Evolutionary conservation across 1,140 invertebrate species (phyloP).

Genomic region (Drosophila aff.): DNA sequence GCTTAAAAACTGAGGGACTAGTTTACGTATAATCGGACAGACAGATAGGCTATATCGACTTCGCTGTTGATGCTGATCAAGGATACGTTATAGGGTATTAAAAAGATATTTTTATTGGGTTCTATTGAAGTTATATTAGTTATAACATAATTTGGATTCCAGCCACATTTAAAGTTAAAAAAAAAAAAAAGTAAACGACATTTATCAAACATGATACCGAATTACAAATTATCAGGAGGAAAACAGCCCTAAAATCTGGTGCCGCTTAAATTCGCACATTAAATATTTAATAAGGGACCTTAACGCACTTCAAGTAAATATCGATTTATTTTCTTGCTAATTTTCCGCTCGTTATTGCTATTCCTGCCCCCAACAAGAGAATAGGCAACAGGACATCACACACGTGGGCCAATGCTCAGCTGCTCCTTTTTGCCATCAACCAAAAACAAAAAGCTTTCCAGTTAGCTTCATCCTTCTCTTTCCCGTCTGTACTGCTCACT

Average conservation of each 20-base stretch:
- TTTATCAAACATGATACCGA: not conserved
- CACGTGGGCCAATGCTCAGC: conserved; percentile 26
- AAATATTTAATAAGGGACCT: conserved; percentile 66
- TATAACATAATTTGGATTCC: too few relatives aligned
- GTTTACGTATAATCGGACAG: too few relatives aligned
- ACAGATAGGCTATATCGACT: too few relatives aligned
- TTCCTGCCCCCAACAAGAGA: conserved; percentile 36
- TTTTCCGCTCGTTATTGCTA: conserved; percentile 67
- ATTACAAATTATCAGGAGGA: not conserved
- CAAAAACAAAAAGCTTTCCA: conserved; percentile 35
- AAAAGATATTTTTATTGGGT: too few relatives aligned
- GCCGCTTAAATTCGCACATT: conserved; percentile 38
- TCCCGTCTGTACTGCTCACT: conserved; percentile 16
- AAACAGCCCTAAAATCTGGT: not conserved
- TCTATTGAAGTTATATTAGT: too few relatives aligned
- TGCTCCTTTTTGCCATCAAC: conserved; percentile 36
- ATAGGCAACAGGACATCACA: conserved; percentile 22
- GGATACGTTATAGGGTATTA: too few relatives aligned
- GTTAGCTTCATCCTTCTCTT: conserved; percentile 13
- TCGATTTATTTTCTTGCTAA: conserved; percentile 70
- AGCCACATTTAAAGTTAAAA: too few relatives aligned
- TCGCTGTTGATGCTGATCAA: too few relatives aligned
- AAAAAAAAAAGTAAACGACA: too few relatives aligned
- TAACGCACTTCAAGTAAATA: conserved; percentile 50
- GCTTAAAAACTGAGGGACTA: too few relatives aligned